Conservation (phyloP, 2,113 vertebrate species). For the Hemibates koningsi region DNA sequence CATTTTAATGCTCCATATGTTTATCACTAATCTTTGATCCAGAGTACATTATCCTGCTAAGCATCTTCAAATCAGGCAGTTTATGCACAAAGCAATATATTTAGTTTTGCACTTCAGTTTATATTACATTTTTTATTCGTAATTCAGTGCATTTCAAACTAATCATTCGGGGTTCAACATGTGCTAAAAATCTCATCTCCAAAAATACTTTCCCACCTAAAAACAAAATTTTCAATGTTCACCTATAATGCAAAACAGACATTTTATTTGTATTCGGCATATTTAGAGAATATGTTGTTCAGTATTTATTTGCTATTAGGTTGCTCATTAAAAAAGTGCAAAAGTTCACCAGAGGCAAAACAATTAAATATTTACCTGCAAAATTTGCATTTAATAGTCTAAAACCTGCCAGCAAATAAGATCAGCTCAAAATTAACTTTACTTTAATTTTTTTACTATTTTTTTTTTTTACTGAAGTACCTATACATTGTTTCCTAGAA, state of each 20-base stretch:
- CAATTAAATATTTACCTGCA: neutral
- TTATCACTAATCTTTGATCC: neutral
- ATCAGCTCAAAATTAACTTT: neutral
- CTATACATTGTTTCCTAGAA: accelerated
- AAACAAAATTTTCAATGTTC: neutral
- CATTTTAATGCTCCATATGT: neutral
- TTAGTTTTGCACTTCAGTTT: neutral
- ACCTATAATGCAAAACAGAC: neutral
- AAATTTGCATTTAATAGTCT: neutral
- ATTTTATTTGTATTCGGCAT: neutral
- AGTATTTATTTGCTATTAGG: neutral
- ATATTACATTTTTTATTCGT: neutral
- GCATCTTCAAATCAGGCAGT: neutral
- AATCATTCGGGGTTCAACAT: neutral
- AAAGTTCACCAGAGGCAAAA: neutral
- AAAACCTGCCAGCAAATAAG: neutral
- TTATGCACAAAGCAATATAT: too few species aligned
- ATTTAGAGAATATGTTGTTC: neutral
- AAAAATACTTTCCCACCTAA: neutral
- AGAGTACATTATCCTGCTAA: neutral
- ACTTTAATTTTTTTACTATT: too few species aligned
- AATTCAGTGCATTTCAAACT: neutral
- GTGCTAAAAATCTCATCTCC: neutral
- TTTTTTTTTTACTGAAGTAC: neutral
- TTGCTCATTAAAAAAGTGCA: neutral